Evolutionary conservation across 2,888 invertebrate genomes (phyloP).

Genomic region (Bhutanitis thaidina): DNA sequence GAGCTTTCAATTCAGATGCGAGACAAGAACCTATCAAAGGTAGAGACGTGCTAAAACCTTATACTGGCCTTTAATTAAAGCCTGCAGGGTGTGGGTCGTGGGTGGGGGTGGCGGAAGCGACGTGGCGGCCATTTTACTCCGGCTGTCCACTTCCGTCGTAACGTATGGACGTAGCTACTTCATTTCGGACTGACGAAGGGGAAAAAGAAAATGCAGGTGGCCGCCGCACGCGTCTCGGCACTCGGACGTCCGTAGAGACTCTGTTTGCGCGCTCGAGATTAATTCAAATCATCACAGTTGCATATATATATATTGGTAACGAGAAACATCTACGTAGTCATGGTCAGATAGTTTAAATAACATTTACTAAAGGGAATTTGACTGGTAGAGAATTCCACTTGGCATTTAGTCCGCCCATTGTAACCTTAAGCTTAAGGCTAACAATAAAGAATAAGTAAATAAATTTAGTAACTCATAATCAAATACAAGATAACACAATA

Average conservation of each 20-base stretch:
- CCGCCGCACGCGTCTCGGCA: slow-evolving; percentile 45
- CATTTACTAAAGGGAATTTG: too few species aligned
- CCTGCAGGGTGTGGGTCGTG: slow-evolving; percentile 34
- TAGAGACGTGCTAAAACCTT: slow-evolving; percentile 73
- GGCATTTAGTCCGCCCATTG: too few species aligned
- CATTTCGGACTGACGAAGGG: slow-evolving; percentile 64
- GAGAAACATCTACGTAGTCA: too few species aligned
- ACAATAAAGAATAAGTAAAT: too few species aligned
- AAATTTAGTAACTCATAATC: too few species aligned
- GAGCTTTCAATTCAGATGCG: slow-evolving; percentile 48
- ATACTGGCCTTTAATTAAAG: slow-evolving; percentile 74
- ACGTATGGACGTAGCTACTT: slow-evolving; percentile 68
- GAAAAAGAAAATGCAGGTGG: slow-evolving; percentile 63
- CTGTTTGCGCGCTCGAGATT: too few species aligned
- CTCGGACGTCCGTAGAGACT: slow-evolving; percentile 37
- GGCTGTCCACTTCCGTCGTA: slow-evolving; percentile 66
- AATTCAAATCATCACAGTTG: too few species aligned
- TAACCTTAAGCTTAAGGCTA: too few species aligned
- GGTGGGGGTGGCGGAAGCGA: slow-evolving; percentile 35
- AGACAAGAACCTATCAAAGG: slow-evolving; percentile 46
- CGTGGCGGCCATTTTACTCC: slow-evolving; percentile 54
- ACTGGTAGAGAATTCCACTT: too few species aligned
- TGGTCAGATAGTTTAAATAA: too few species aligned
- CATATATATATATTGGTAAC: too few species aligned
- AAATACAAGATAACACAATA: too few species aligned